phyloP scores from a whole-genome alignment of 1,140 invertebrate genomes.

The Drosophila melanogaster region Release_6_plus_ISO1_MT NC_004354.4:3866001-3866500 shows the following conservation, averaged over 20 bases:
- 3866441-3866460: slow-evolving; percentile 31
- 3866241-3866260: slow-evolving; percentile 27
- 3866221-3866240: slow-evolving; percentile 32
- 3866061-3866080: no score
- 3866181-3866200: background rate
- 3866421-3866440: slow-evolving; percentile 54
- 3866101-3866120: no score
- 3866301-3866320: slow-evolving; percentile 27
- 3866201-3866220: slow-evolving; percentile 33
- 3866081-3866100: no score
- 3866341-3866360: slow-evolving; percentile 58
- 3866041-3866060: no score
- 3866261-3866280: slow-evolving; percentile 30
- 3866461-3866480: slow-evolving; percentile 5
- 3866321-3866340: slow-evolving; percentile 43
- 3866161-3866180: background rate
- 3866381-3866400: slow-evolving; percentile 1
- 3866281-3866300: slow-evolving; percentile 33
- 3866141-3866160: background rate
- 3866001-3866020: no score
- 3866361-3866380: slow-evolving; percentile 42
- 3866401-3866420: slow-evolving; percentile 9
- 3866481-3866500: background rate
- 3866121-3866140: background rate
- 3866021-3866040: no score